Percentiles rank a stretch among this genome's conserved stretches.
Conservation (phyloP, 2,113 vertebrate genomes). For the Cheirogaleus medius region DNA sequence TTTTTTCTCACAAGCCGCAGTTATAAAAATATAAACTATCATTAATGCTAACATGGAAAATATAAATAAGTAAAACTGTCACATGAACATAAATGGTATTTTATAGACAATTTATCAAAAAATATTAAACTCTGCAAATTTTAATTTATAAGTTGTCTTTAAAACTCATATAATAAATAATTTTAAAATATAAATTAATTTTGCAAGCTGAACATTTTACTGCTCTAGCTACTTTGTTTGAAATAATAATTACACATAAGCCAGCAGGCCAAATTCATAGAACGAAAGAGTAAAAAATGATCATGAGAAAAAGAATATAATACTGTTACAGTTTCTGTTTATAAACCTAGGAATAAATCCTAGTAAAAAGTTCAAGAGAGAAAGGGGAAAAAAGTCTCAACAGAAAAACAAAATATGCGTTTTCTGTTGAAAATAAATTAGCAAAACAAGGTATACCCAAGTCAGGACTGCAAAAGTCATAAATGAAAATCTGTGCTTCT, state of each 20-base stretch:
- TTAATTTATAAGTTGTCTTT: not conserved
- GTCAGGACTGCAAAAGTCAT: not conserved
- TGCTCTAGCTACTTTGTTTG: not conserved
- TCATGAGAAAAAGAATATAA: not conserved
- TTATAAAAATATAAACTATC: not conserved
- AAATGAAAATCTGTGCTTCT: not conserved
- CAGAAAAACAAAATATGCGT: not conserved
- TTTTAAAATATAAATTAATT: not conserved
- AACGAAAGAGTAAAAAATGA: not conserved
- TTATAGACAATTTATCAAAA: not conserved
- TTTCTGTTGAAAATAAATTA: conserved; percentile 19
- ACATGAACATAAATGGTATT: not conserved
- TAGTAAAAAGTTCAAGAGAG: not conserved
- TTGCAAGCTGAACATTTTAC: not conserved
- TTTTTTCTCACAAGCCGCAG: not conserved
- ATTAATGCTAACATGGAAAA: not conserved
- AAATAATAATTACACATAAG: not conserved
- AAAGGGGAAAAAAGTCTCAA: not conserved
- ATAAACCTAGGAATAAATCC: not conserved
- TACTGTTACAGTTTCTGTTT: not conserved
- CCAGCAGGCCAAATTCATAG: not conserved
- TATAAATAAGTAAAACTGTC: not conserved
- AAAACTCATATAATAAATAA: not conserved
- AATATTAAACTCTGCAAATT: not conserved
- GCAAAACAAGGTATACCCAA: not conserved